Evolutionary conservation across 92 coral and sea anemone genomes (phyloP), one percentile per base, ranked within the genome.

Genomic region (Siderastrea radians): DNA sequence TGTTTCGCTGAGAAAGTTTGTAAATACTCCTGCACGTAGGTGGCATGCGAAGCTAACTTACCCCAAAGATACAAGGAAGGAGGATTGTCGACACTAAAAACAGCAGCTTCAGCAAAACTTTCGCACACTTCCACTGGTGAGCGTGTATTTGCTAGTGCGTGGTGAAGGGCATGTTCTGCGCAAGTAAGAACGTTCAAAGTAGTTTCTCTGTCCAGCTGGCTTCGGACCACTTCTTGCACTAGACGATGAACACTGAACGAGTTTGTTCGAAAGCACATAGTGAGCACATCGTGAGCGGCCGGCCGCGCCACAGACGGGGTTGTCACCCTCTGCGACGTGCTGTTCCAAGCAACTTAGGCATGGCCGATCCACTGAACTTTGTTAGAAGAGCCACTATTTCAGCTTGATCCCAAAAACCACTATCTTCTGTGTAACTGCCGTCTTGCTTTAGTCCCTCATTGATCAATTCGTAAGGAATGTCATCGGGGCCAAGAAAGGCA

Each of bases 141-240:
- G 60, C 67, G 90, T 44, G 97, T 73, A 44, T 93, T 83, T 8
- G 60, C 70, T 68, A 95, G 91, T 12, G 99, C 95, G 26, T 65
- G 78, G 73, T 84, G 60, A 17, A 96, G 78, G 92, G 91, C 88
- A 3, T 93, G 84, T 2, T 75, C 60, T 43, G 96, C 99, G 86
- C 80, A 77, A n/a, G 52, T 86, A 11, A 96, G 90, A 72, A 88
- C 87, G 49, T 49, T 13, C 17, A 67, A 38, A 51, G 16, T 46
- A 14, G 19, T 49, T 68, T 89, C 80, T 10, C 84, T 72, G 14
- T 64, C 58, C 9, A 96, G 77, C 58, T 75, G 83, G 58, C 80
- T 81, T 49, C 94, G 93, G 79, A 96, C 93, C 1, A 96, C 99
- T 67, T 96, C 98, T 72, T 96, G 99, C 63, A 96, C 99, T 44